Conservation (phyloP, 2,797 vertebrate species). For the Pteropus rufus region DNA sequence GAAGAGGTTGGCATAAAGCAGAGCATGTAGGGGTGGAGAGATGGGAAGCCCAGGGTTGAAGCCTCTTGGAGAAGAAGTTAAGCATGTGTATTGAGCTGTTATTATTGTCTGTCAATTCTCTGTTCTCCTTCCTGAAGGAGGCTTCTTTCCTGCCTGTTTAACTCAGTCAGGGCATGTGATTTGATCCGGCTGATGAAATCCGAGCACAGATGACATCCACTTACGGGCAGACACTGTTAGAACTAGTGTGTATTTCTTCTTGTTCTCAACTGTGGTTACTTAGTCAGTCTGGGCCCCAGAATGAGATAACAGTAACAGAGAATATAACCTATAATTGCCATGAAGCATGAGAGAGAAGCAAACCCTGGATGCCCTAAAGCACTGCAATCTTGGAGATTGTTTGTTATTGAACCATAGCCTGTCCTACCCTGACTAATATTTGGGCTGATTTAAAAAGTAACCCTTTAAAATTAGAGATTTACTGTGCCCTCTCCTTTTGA, state of each 20-base stretch:
- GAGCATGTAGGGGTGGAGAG: background rate
- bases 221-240: background rate
- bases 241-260: background rate
- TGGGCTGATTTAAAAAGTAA: background rate
- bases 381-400: background rate
- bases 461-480: background rate
- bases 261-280: background rate
- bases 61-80: background rate
- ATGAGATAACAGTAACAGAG: background rate
- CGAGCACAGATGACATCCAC: background rate
- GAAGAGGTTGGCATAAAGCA: background rate
- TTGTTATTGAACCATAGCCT: background rate
- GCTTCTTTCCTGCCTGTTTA: background rate
- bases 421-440: background rate
- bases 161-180: background rate
- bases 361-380: background rate
- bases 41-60: background rate
- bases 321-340: background rate
- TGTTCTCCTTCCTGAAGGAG: background rate
- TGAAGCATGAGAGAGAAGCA: background rate
- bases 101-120: background rate
- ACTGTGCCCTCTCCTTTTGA: background rate
- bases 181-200: background rate
- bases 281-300: no score
- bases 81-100: no score